Evolutionary conservation across 2,113 vertebrate species (phyloP), one percentile per base, ranked within the genome.

Genomic region (Dromas ardeola): DNA sequence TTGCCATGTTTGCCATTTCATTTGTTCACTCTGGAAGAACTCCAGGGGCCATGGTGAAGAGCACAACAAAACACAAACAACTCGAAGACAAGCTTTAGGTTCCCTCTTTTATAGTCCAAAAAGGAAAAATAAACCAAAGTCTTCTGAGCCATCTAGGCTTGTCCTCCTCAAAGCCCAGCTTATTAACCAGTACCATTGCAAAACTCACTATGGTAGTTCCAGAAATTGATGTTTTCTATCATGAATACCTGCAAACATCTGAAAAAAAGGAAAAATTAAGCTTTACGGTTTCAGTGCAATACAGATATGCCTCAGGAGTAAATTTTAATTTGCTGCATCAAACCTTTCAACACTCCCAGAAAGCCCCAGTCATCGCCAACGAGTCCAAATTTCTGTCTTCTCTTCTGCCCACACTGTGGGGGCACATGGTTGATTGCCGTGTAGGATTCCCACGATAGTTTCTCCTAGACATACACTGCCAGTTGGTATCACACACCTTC

Each of bases 361-460:
- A 69, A 79, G 30, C 34, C 25, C 36, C 47, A 58, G 21, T 42
- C 67, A 70, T 34, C 1, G 0, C 20, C 49, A 65, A 13, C 2
- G 5, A 81, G 40, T 11, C 15, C 45, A 55, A 42, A 77, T 50
- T 49, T 45, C 52, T 71, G 53, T 55, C 30, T 58, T 56, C 42
- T 90, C 42, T 49, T 81, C 45, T 61, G 36, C 50, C 22, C 26
- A 19, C 29, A 5, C 5, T 47, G 45, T 25, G 23, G 36, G 15
- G n/a, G 21, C 40, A 50, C 14, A 25, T 0, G 1, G 40, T 43
- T 2, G 1, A 27, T 11, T 30, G 50, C 20, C 12, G 2, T 13
- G 27, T 13, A 53, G 26, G 13, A 22, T 47, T 58, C 11, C 36
- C 42, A 32, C 27, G 8, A 32, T 1, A 74, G 19, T 14, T 52